phyloP scores from a whole-genome alignment of 2,888 invertebrate genomes.

The Unio pictorum region DNA sequence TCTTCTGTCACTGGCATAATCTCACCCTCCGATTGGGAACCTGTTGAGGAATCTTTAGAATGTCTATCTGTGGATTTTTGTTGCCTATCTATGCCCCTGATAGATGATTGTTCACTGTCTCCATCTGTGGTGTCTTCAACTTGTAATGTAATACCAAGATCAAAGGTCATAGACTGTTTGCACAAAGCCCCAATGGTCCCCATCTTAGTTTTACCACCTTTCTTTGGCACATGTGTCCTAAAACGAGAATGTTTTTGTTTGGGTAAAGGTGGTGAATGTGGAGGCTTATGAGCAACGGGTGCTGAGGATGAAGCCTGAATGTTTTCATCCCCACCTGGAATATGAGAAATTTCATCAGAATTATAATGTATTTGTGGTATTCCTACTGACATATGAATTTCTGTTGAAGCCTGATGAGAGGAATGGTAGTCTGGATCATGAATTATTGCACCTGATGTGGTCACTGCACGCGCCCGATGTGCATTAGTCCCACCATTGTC shows the following conservation, averaged over 20 bases:
- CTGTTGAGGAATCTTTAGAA: slow-evolving; percentile 39
- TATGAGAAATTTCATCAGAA: too few relatives aligned
- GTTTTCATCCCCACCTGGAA: neutral
- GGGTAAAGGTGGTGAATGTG: slow-evolving; percentile 13
- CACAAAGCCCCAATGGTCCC: slow-evolving; percentile 66
- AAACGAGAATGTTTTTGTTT: slow-evolving; percentile 20
- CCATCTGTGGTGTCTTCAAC: slow-evolving; percentile 27
- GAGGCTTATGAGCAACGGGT: slow-evolving; percentile 27
- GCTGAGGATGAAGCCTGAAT: slow-evolving; percentile 12
- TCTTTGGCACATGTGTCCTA: slow-evolving; percentile 39
- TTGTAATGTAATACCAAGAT: slow-evolving; percentile 57
- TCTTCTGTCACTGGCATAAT: slow-evolving; percentile 28
- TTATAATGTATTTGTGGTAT: too few relatives aligned
- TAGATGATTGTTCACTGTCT: slow-evolving; percentile 14
- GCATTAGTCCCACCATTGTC: slow-evolving; percentile 35
- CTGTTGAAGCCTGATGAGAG: too few relatives aligned
- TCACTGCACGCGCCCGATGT: slow-evolving; percentile 41
- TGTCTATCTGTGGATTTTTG: slow-evolving; percentile 36
- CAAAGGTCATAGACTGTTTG: slow-evolving; percentile 66
- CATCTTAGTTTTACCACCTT: slow-evolving; percentile 50
- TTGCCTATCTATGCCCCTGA: slow-evolving; percentile 18
- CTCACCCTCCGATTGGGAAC: slow-evolving; percentile 52
- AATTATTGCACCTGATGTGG: slow-evolving; percentile 23
- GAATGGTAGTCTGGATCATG: too few relatives aligned
- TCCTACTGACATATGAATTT: too few relatives aligned